Conservation (phyloP, 2,113 vertebrate species). For the cattle (Bos taurus) region DNA sequence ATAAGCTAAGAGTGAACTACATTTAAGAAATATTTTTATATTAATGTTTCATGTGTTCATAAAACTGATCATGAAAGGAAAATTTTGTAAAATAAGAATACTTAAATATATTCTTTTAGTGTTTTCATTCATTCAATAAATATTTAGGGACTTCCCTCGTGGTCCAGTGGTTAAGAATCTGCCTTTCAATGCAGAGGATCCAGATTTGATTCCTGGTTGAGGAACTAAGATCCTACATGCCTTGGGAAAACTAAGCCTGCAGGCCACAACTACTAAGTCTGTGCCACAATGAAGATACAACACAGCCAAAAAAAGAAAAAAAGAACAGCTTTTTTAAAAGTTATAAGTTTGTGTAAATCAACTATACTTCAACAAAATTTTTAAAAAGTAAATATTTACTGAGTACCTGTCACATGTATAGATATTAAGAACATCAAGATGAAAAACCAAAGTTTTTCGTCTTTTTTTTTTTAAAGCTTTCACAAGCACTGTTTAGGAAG, state of each 20-base stretch:
- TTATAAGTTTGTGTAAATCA: not conserved
- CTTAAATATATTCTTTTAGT: not conserved
- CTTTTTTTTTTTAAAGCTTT: not conserved
- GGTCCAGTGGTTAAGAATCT: not conserved
- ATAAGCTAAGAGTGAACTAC: not conserved
- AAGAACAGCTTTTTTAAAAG: not conserved
- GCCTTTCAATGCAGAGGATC: not conserved
- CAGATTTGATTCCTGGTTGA: not conserved
- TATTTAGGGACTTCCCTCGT: not conserved
- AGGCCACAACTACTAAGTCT: not conserved
- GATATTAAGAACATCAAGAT: not conserved
- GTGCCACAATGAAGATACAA: not conserved
- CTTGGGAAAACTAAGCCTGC: not conserved
- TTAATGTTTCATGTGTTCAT: constrained; percentile 11
- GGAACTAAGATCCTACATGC: not conserved
- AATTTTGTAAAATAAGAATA: not conserved
- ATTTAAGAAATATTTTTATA: not conserved
- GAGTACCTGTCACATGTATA: not conserved
- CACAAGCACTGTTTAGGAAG: not conserved
- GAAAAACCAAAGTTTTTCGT: not conserved
- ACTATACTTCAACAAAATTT: not conserved
- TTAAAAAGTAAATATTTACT: not conserved
- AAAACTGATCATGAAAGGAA: not conserved
- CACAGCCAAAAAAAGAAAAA: not conserved
- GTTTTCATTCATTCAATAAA: not conserved